These are phyloP conservation scores for Pristionchus mayeri DNA, from an alignment of 2,888 invertebrate species.

Conservation along the genomic window DNA sequence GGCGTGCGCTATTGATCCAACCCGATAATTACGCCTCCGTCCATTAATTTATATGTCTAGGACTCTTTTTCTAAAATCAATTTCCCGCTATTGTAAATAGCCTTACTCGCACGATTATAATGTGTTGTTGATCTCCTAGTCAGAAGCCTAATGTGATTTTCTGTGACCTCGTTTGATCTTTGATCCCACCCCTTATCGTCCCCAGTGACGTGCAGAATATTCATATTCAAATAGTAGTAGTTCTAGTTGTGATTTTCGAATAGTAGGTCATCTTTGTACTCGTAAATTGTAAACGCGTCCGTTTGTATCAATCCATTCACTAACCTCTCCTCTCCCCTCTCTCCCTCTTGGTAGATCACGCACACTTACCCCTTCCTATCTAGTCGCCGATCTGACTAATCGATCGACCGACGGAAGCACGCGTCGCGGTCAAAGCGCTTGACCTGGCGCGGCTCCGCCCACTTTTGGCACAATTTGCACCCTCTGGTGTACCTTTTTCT, in stretches of 20 bases:
- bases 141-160: neutral
- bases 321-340: neutral
- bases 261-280: no score
- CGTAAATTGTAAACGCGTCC: no score
- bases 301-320: neutral
- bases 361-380: neutral
- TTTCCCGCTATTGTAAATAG: neutral
- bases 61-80: neutral
- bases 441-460: neutral
- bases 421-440: slow-evolving; percentile 14
- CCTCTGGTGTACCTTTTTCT: neutral
- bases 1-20: neutral
- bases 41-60: neutral
- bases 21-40: neutral
- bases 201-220: slow-evolving; percentile 20
- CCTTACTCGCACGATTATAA: slow-evolving; percentile 4
- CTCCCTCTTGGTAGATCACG: neutral
- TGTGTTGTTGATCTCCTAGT: slow-evolving; percentile 32
- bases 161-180: neutral
- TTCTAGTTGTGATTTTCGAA: no score
- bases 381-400: no score
- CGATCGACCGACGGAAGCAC: neutral
- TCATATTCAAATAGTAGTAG: neutral
- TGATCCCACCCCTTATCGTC: neutral
- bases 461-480: neutral